A percentile compares a stretch with the other conserved stretches of the same genome.
These are phyloP conservation scores for Lucilia sericata DNA, from an alignment of 1,140 invertebrate genomes.

Conservation along the genomic window DNA sequence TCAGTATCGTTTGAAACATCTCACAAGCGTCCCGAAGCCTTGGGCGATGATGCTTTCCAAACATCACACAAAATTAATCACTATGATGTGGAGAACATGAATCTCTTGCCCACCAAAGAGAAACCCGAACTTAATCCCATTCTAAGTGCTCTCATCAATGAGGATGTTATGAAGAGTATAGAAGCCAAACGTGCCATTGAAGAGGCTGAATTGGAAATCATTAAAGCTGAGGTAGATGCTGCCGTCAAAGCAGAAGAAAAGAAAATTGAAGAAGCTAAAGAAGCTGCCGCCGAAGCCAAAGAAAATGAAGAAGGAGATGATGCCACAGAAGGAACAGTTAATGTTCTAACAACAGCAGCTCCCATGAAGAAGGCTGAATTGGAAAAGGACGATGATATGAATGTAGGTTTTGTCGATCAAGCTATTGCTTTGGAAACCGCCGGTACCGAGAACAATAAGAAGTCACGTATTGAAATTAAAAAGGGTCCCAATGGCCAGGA, in stretches of 20 bases:
- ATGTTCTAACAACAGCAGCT: constrained; percentile 41
- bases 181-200: constrained; percentile 66
- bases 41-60: constrained; percentile 57
- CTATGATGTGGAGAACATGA: constrained; percentile 56
- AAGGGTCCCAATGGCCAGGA: constrained; percentile 91
- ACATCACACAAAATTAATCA: constrained; percentile 59
- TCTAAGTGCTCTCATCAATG: constrained; percentile 65
- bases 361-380: constrained; percentile 52
- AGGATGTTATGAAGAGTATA: constrained; percentile 68
- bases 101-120: constrained; percentile 64
- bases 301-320: constrained; percentile 49
- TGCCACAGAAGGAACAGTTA: constrained; percentile 53
- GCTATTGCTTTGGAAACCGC: constrained; percentile 60
- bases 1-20: constrained; percentile 58
- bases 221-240: constrained; percentile 58
- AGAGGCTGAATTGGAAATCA: constrained; percentile 61
- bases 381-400: constrained; percentile 56
- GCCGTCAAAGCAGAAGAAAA: constrained; percentile 46
- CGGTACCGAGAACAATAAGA: constrained; percentile 68
- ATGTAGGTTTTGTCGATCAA: constrained; percentile 62
- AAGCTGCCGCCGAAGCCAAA: background rate
- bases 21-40: constrained; percentile 59
- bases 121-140: constrained; percentile 64
- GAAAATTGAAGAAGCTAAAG: background rate
- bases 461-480: constrained; percentile 82